Evolutionary conservation across 2,888 invertebrate genomes (phyloP).

Genomic region (Desoria tigrina): DNA sequence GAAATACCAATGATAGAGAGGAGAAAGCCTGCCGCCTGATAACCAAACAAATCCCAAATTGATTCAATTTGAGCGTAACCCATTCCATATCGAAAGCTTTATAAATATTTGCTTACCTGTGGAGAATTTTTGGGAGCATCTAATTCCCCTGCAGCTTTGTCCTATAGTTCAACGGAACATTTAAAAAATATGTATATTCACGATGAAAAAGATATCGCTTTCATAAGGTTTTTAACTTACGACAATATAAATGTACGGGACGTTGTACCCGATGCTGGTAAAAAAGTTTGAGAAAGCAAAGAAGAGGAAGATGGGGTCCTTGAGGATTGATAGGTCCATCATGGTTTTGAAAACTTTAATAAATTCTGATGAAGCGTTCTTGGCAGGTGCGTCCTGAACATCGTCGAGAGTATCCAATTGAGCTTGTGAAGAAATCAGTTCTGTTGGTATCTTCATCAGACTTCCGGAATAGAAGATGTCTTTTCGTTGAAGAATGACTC

Average conservation of each 20-base stretch:
- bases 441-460: conserved; percentile 61
- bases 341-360: conserved; percentile 73
- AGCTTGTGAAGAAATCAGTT: conserved; percentile 10
- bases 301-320: conserved; percentile 81
- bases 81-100: too few species aligned
- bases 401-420: conserved; percentile 32
- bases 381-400: conserved; percentile 35
- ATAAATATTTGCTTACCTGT: too few species aligned
- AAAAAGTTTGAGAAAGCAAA: conserved; percentile 92
- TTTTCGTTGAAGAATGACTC: conserved; percentile 75
- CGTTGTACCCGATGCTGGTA: conserved; percentile 91
- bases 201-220: neutral
- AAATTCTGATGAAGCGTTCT: conserved; percentile 62
- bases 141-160: conserved; percentile 64
- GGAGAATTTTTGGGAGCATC: conserved; percentile 30
- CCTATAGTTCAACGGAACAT: conserved; percentile 55
- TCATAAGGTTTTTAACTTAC: conserved; percentile 55
- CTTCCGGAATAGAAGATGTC: conserved; percentile 89
- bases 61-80: too few species aligned
- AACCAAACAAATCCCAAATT: too few species aligned
- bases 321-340: conserved; percentile 81
- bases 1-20: conserved; percentile 81
- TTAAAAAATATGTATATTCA: conserved; percentile 3
- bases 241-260: conserved; percentile 85
- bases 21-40: conserved; percentile 69